phyloP scores from a whole-genome alignment of 2,797 vertebrate genomes.

The Erithacus rubecula region DNA sequence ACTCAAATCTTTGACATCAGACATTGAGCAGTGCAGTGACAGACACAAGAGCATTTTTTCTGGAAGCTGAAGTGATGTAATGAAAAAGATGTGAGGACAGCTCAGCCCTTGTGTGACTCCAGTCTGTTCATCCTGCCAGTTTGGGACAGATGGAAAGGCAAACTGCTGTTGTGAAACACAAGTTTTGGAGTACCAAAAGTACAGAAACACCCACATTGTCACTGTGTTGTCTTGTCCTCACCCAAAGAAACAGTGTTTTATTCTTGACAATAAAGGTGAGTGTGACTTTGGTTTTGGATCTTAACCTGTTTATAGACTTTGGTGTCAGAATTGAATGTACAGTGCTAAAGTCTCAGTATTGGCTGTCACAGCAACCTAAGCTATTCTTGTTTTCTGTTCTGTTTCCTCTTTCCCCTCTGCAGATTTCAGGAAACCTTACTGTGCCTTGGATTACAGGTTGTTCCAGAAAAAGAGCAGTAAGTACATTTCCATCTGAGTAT shows the following conservation, averaged over 20 bases:
- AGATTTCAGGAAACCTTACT: slow-evolving; percentile 89
- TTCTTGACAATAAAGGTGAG: background rate
- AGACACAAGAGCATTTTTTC: background rate
- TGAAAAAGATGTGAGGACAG: background rate
- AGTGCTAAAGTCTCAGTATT: background rate
- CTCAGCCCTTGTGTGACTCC: background rate
- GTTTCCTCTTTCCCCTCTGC: slow-evolving; percentile 63
- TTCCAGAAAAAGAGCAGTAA: slow-evolving; percentile 98
- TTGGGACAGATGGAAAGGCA: background rate
- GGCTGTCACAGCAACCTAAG: background rate
- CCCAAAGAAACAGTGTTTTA: background rate
- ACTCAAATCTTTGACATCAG: background rate
- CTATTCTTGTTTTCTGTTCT: slow-evolving; percentile 28
- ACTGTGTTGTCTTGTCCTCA: background rate
- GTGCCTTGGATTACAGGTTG: slow-evolving; percentile 95
- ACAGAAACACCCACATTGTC: background rate
- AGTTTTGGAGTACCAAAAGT: background rate
- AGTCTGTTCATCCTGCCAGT: background rate
- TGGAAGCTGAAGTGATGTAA: background rate
- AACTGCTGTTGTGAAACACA: background rate
- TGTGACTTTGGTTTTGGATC: background rate
- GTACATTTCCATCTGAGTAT: slow-evolving; percentile 72
- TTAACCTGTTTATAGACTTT: background rate
- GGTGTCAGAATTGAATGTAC: background rate
- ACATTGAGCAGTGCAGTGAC: background rate